Conservation (phyloP, 2,797 vertebrate genomes). For the Novumbra hubbsi region DNA sequence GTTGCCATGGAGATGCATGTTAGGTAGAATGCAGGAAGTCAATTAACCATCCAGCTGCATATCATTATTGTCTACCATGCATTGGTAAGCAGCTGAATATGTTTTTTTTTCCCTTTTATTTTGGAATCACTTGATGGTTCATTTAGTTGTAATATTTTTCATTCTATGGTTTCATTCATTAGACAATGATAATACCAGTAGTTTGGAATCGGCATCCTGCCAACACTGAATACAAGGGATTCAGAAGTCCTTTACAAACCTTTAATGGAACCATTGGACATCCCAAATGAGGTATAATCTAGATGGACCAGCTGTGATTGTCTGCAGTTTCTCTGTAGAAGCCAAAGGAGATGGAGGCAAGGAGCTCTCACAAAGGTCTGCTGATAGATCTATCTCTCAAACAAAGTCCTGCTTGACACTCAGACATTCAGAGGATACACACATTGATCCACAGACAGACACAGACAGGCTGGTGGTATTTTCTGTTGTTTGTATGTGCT, state of each 20-base stretch:
- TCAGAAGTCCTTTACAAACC: constrained; percentile 45
- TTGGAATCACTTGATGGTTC: constrained; percentile 18
- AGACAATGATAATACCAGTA: constrained; percentile 19
- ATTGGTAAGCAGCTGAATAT: constrained; percentile 37
- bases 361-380: constrained; percentile 58
- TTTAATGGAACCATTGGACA: constrained; percentile 58
- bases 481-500: constrained; percentile 57
- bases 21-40: constrained; percentile 73
- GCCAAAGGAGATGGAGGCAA: constrained; percentile 49
- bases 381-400: constrained; percentile 72
- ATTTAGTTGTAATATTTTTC: constrained; percentile 41
- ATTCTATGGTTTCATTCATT: constrained; percentile 22
- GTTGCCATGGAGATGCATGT: constrained; percentile 73
- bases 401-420: constrained; percentile 50
- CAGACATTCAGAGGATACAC: constrained; percentile 29
- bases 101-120: constrained; percentile 43
- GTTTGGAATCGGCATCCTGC: constrained; percentile 55
- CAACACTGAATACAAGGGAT: constrained; percentile 42
- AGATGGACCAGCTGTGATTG: constrained; percentile 65
- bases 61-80: constrained; percentile 65
- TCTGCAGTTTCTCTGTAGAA: constrained; percentile 47
- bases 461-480: background rate
- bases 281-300: constrained; percentile 67
- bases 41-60: constrained; percentile 75
- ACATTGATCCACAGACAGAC: background rate